Conservation (phyloP, 2,888 invertebrate species). For the Colostygia pectinataria region DNA sequence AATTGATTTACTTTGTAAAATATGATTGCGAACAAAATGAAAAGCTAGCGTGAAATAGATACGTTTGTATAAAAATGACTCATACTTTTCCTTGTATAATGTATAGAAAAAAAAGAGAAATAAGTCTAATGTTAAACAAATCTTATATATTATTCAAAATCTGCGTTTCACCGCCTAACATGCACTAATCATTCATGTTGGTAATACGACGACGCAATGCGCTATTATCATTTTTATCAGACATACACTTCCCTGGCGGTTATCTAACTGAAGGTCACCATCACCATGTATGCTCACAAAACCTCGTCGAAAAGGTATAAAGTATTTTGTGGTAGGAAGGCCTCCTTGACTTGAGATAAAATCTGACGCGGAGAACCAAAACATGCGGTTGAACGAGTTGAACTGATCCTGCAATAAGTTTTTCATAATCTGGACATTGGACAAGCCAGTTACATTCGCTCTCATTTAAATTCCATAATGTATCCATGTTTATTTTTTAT, state of each 20-base stretch:
- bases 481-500: constrained; percentile 23
- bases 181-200: constrained; percentile 28
- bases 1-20: too few relatives aligned
- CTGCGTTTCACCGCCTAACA: constrained; percentile 6
- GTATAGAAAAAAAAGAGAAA: too few relatives aligned
- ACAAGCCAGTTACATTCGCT: constrained; percentile 16
- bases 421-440: constrained; percentile 16
- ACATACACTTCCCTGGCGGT: constrained; percentile 43
- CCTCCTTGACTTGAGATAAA: constrained; percentile 28
- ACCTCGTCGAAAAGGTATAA: too few relatives aligned
- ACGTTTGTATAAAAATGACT: too few relatives aligned
- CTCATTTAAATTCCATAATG: constrained; percentile 17
- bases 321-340: constrained; percentile 30
- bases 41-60: too few relatives aligned
- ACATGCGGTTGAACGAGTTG: constrained; percentile 9
- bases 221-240: constrained; percentile 64
- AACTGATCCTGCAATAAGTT: constrained; percentile 2
- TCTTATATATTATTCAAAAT: background rate
- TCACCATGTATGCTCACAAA: constrained; percentile 36
- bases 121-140: too few relatives aligned
- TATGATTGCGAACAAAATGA: too few relatives aligned
- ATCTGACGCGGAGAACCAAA: constrained; percentile 20
- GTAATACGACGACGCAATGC: constrained; percentile 44
- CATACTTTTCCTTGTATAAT: too few relatives aligned
- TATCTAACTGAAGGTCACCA: constrained; percentile 61